phyloP scores from a whole-genome alignment of 2,113 vertebrate species.

The Castor canadensis region DNA sequence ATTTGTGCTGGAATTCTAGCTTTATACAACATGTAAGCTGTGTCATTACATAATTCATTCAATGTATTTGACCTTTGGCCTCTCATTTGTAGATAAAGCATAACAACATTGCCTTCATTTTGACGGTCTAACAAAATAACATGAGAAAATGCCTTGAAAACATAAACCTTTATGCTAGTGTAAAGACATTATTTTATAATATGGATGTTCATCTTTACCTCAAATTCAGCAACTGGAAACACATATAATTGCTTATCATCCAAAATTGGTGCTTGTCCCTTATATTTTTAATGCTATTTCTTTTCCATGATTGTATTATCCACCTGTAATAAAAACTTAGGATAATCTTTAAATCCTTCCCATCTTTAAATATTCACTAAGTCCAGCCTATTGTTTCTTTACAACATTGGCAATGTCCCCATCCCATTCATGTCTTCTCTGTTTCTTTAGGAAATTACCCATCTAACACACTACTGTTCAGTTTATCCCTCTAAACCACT shows the following conservation, averaged over 20 bases:
- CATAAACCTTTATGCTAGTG: slow-evolving; percentile 11
- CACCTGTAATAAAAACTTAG: background rate
- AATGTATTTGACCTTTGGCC: slow-evolving; percentile 44
- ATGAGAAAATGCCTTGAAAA: slow-evolving; percentile 35
- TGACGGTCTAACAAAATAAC: slow-evolving; percentile 12
- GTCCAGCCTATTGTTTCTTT: background rate
- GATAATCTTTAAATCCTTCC: background rate
- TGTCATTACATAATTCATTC: slow-evolving; percentile 27
- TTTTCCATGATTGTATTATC: background rate
- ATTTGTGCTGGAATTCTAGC: slow-evolving; percentile 17
- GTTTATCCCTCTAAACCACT: background rate
- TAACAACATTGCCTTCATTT: background rate
- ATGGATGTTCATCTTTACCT: background rate
- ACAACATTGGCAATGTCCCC: background rate
- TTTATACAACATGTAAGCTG: background rate
- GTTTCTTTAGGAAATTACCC: background rate
- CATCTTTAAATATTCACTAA: background rate
- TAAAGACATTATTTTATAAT: slow-evolving; percentile 17
- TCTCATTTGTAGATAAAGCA: background rate
- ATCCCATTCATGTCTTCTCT: background rate
- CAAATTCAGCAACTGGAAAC: background rate
- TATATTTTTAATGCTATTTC: background rate
- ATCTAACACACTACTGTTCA: background rate
- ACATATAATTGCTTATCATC: background rate
- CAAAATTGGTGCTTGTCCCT: background rate